These are phyloP conservation scores for Bombus pyrosoma DNA, from an alignment of 1,140 invertebrate species.

Conservation along the genomic window DNA sequence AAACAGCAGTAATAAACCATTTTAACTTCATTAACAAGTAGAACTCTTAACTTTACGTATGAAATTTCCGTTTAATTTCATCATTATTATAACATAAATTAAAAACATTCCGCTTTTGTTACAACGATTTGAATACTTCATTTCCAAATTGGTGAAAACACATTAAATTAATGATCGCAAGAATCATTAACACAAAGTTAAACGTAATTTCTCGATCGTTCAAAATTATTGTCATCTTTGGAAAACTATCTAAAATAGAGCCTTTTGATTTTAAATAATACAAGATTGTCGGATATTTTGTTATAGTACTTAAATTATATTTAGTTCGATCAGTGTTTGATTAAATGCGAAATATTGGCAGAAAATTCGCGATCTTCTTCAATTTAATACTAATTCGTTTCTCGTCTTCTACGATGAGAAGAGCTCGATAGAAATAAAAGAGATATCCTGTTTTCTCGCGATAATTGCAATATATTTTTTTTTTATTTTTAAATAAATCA, in stretches of 20 bases:
- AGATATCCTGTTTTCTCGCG: too few species aligned
- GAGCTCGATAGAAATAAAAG: too few species aligned
- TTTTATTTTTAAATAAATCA: too few species aligned
- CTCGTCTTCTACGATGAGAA: not conserved
- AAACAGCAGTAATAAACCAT: not conserved
- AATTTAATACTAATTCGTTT: conserved; percentile 30
- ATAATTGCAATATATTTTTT: too few species aligned
- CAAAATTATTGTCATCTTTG: not conserved
- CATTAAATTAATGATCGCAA: not conserved
- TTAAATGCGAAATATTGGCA: conserved; percentile 12
- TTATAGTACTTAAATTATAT: not conserved
- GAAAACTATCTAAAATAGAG: not conserved
- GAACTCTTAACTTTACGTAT: not conserved
- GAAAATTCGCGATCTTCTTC: not conserved
- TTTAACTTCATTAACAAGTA: not conserved
- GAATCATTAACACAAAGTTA: too few species aligned
- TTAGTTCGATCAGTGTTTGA: not conserved
- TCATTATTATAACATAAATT: not conserved
- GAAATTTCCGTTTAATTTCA: not conserved
- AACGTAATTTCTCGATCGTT: not conserved
- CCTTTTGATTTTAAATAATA: too few species aligned
- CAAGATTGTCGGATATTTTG: not conserved
- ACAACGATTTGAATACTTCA: not conserved
- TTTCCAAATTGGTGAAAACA: too few species aligned
- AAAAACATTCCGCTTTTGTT: not conserved